Evolutionary conservation across 2,888 invertebrate species (phyloP).

Genomic region (Augiades crinisus): DNA sequence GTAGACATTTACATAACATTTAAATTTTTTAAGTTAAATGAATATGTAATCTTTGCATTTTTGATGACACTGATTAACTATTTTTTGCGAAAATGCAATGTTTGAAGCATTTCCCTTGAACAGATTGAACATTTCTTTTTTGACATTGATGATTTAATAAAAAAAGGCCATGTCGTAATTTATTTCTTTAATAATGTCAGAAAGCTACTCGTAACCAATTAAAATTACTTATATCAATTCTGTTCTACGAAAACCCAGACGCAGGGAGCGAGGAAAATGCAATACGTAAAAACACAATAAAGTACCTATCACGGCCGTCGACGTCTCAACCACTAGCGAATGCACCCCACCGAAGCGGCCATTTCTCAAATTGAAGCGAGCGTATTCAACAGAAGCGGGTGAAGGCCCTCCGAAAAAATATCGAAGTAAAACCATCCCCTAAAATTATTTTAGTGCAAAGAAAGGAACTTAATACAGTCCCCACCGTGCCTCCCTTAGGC

Average conservation of each 20-base stretch:
- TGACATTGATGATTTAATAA: too few species aligned
- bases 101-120: too few species aligned
- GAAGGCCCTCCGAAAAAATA: slow-evolving; percentile 70
- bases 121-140: too few species aligned
- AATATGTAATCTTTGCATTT: too few species aligned
- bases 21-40: too few species aligned
- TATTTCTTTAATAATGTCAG: too few species aligned
- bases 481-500: slow-evolving; percentile 67
- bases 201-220: too few species aligned
- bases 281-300: slow-evolving; percentile 21
- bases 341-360: slow-evolving; percentile 51
- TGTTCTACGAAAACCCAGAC: background rate
- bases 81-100: too few species aligned
- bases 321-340: slow-evolving; percentile 60
- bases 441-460: slow-evolving; percentile 82
- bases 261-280: slow-evolving; percentile 26
- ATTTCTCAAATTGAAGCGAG: slow-evolving; percentile 69
- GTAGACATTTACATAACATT: too few species aligned
- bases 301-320: slow-evolving; percentile 44
- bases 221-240: background rate
- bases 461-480: slow-evolving; percentile 82
- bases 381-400: slow-evolving; percentile 63
- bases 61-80: too few species aligned
- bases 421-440: slow-evolving; percentile 79
- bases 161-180: too few species aligned